A percentile compares a stretch with the other conserved stretches of the same genome.
Evolutionary conservation across 2,113 vertebrate genomes (phyloP).

Genomic region (Silurus glanis): DNA sequence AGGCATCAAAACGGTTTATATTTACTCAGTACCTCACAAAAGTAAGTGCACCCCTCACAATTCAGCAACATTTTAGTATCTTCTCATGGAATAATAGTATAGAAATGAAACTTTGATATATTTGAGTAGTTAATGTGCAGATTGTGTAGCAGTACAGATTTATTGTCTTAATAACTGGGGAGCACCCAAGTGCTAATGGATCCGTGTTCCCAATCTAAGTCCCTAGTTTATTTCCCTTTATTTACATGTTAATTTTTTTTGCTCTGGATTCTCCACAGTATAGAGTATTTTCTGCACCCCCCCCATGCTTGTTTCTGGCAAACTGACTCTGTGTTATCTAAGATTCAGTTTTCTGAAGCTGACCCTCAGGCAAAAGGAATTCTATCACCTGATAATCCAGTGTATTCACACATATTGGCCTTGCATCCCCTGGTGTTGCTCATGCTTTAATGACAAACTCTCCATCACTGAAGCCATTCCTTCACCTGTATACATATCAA

Average conservation of each 20-base stretch:
- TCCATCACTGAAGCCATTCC: conserved; percentile 28
- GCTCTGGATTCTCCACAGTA: background rate
- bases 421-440: background rate
- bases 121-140: no score
- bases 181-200: background rate
- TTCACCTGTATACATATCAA: conserved; percentile 10
- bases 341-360: conserved; percentile 5
- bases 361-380: background rate
- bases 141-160: no score
- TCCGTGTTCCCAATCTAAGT: background rate
- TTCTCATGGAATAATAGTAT: no score
- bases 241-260: background rate
- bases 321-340: background rate
- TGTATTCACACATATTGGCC: conserved; percentile 1
- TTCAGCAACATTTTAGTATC: no score
- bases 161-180: background rate
- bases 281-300: background rate
- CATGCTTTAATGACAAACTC: background rate
- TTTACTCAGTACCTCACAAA: no score
- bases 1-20: background rate
- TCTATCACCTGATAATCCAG: background rate
- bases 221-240: background rate
- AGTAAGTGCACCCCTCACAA: no score
- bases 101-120: no score
- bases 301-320: conserved; percentile 6